Evolutionary conservation across 2,113 vertebrate genomes (phyloP).

Genomic region (Oryzias curvinotus): DNA sequence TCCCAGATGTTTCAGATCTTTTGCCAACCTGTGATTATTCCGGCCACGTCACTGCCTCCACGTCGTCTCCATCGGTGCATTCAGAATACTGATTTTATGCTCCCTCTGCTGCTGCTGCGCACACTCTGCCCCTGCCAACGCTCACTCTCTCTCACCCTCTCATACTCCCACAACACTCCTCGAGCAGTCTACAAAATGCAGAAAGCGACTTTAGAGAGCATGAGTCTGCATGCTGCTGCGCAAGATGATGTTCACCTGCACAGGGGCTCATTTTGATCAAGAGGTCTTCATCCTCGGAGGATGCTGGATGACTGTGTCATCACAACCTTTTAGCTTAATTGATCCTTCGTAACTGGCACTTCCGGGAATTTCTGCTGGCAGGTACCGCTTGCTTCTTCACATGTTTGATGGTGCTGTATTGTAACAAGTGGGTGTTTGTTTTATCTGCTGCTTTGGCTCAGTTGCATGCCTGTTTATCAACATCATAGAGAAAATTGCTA

Average conservation of each 20-base stretch:
- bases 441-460: conserved; percentile 1
- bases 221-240: conserved; percentile 7
- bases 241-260: conserved; percentile 46
- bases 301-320: conserved; percentile 37
- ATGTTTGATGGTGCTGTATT: conserved; percentile 15
- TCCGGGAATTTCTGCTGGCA: conserved; percentile 53
- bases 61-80: conserved; percentile 72
- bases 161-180: conserved; percentile 61
- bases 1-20: conserved; percentile 67
- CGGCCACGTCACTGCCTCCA: conserved; percentile 72
- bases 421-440: conserved; percentile 51
- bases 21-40: conserved; percentile 76
- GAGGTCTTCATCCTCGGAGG: conserved; percentile 36
- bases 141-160: conserved; percentile 51
- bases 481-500: conserved; percentile 30
- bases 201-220: conserved; percentile 50
- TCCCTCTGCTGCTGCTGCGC: conserved; percentile 59
- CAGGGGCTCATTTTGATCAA: conserved; percentile 39
- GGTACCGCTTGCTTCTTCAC: conserved; percentile 43
- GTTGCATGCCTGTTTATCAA: conserved; percentile 13
- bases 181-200: conserved; percentile 58
- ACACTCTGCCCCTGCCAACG: conserved; percentile 60
- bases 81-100: conserved; percentile 76
- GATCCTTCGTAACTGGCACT: conserved; percentile 50
- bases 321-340: conserved; percentile 34